phyloP scores from a whole-genome alignment of 2,888 invertebrate species.

The Philereme vetulata region DNA sequence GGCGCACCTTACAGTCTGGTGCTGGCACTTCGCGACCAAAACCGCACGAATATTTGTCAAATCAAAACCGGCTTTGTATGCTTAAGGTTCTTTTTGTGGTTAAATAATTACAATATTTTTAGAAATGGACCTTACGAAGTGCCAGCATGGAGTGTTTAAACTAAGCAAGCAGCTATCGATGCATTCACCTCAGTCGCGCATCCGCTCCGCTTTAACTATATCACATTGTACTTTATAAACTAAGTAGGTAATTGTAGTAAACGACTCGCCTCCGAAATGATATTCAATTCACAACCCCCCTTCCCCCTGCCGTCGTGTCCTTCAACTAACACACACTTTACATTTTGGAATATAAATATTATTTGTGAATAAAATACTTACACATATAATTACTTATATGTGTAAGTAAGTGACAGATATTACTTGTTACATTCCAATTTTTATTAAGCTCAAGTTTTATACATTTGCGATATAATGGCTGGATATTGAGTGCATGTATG shows the following conservation, averaged over 20 bases:
- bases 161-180: constrained; percentile 17
- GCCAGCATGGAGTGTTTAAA: constrained; percentile 5
- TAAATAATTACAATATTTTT: background rate
- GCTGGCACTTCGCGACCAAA: background rate
- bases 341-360: too few relatives aligned
- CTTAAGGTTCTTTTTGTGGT: background rate
- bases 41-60: constrained; percentile 1
- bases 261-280: constrained; percentile 28
- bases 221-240: constrained; percentile 54
- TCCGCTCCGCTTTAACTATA: constrained; percentile 49
- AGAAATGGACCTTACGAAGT: constrained; percentile 2
- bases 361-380: too few relatives aligned
- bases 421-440: too few relatives aligned
- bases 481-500: too few relatives aligned
- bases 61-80: background rate
- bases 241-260: constrained; percentile 32
- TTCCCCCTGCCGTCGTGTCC: too few relatives aligned
- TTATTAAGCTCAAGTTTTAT: too few relatives aligned
- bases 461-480: too few relatives aligned
- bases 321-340: background rate
- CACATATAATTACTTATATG: too few relatives aligned
- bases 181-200: constrained; percentile 28
- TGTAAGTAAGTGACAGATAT: too few relatives aligned
- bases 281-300: constrained; percentile 49
- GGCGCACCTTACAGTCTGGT: background rate